These are phyloP conservation scores for Torymus aiolomorphi DNA, from an alignment of 2,888 invertebrate species.

Conservation along the genomic window DNA sequence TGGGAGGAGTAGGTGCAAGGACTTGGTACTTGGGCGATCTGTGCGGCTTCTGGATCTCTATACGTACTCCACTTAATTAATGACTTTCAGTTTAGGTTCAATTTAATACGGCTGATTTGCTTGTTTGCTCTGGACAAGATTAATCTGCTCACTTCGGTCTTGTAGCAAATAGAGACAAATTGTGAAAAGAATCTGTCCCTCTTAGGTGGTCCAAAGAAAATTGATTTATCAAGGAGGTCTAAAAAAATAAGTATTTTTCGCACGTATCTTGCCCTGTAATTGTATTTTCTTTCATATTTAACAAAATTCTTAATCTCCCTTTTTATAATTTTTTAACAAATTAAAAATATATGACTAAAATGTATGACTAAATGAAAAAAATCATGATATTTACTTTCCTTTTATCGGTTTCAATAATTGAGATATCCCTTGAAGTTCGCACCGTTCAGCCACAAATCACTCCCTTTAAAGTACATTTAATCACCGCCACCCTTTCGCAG, in stretches of 20 bases:
- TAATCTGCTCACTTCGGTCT: slow-evolving; percentile 9
- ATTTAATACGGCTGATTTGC: slow-evolving; percentile 7
- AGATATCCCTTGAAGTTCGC: background rate
- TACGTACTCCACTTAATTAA: slow-evolving; percentile 12
- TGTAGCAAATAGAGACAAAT: slow-evolving; percentile 3
- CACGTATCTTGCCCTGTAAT: no score
- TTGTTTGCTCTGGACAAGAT: slow-evolving; percentile 1
- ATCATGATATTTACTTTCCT: no score
- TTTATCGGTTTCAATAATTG: no score
- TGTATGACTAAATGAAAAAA: no score
- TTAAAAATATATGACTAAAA: no score
- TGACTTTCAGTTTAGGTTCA: slow-evolving; percentile 7
- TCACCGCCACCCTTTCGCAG: background rate
- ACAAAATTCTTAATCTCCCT: no score
- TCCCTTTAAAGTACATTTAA: background rate
- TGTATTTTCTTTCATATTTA: no score
- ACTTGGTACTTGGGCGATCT: no score
- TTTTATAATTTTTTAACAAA: no score
- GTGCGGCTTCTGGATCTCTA: background rate
- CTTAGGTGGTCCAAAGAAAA: slow-evolving; percentile 5
- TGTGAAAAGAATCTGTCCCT: background rate
- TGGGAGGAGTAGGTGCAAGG: no score
- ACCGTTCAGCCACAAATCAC: background rate
- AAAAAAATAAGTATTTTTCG: no score
- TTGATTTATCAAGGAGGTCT: background rate